A percentile compares a stretch with the other conserved stretches of the same genome.
Conservation (phyloP, 2,113 vertebrate species). For the Myotis yumanensis region DNA sequence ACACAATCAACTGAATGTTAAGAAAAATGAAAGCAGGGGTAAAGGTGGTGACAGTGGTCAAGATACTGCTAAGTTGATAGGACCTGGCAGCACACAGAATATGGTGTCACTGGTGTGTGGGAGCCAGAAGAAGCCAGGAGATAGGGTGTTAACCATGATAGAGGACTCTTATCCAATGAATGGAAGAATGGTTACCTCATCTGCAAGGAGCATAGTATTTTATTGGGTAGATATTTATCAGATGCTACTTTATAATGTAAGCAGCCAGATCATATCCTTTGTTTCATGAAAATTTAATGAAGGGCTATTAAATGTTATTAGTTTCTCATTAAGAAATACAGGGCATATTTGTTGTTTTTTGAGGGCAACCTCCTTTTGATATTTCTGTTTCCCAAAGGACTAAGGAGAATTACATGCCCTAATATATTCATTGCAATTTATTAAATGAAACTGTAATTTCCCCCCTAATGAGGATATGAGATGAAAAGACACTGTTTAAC, state of each 20-base stretch:
- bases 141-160: background rate
- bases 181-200: background rate
- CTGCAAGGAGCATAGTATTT: background rate
- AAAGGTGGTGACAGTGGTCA: background rate
- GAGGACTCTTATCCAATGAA: background rate
- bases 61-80: background rate
- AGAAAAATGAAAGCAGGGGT: background rate
- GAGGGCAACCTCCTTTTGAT: background rate
- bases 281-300: constrained; percentile 15
- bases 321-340: background rate
- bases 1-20: background rate
- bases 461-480: background rate
- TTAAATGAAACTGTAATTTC: background rate
- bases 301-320: background rate
- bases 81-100: background rate
- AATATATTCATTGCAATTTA: background rate
- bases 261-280: background rate
- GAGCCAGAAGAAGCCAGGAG: background rate
- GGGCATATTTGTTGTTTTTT: background rate
- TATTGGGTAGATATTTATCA: background rate
- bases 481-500: background rate
- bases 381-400: background rate
- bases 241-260: background rate
- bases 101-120: too few relatives aligned
- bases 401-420: background rate